Evolutionary conservation across 2,113 vertebrate species (phyloP), one percentile per base, ranked within the genome.

Genomic region (Romanogobio albipinnatus): DNA sequence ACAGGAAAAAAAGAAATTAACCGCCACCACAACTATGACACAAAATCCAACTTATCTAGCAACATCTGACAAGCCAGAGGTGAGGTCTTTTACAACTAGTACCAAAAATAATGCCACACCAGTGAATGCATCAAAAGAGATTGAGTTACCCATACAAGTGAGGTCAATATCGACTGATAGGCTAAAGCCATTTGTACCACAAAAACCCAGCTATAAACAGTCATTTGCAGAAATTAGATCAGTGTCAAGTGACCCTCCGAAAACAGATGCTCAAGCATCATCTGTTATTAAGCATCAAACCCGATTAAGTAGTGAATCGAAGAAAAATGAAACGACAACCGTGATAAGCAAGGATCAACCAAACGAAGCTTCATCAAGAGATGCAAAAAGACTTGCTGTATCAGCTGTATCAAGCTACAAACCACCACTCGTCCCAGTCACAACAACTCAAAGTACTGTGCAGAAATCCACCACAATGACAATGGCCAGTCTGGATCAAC

Each of bases 121-220:
- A 75, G 51, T 91, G 87, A 68, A 88, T 90, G 76, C 93, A 92
- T 86, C 88, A 64, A 89, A 89, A 80, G 88, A 89, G 68, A 86
- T 89, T 11, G 88, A 89, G 59, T 78, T 89, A 90, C 86, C 90
- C 3, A 94, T 95, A 75, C 93, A 95, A 83, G 93, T 95, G 9
- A 94, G 93, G 89, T 95, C 94, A 61, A 91, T 94, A 51, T 92
- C 93, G 51, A 93, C 92, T 88, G 92, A 89, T 62, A 89, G 91
- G 29, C 87, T 92, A 85, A 95, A 94, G 84, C 92, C 93, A 81
- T 87, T 59, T 13, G 93, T 94, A 58, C 91, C 93, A 19, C 92
- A 93, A 49, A 94, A 94, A 88, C 93, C 91, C 13, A 93, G 70
- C 78, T 93, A 90, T 86, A 95, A 94, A 89, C 93, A 93, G 51